Conservation (phyloP, 2,113 vertebrate genomes). For the Puma concolor region DNA sequence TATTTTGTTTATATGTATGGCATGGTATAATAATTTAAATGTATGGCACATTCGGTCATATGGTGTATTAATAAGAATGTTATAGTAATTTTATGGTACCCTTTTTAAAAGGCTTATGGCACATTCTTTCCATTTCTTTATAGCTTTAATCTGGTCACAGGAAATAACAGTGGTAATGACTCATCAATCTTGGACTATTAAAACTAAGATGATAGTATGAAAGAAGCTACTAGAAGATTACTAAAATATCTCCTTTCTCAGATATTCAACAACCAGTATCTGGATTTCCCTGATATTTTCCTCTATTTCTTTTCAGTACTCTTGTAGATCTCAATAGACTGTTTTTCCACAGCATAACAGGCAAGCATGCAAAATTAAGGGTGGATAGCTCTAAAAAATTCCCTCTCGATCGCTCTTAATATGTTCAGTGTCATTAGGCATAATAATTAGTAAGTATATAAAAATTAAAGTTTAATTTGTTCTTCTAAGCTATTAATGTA, state of each 20-base stretch:
- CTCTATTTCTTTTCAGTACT: constrained; percentile 85
- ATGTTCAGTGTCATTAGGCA: neutral
- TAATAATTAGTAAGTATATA: neutral
- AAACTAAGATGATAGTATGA: neutral
- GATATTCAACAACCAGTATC: constrained; percentile 82
- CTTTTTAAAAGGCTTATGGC: neutral
- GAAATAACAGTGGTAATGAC: neutral
- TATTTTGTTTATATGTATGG: neutral
- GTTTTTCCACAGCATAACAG: constrained; percentile 36
- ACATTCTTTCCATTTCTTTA: neutral
- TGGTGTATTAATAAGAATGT: neutral
- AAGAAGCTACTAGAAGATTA: constrained; percentile 42
- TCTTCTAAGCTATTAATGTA: neutral
- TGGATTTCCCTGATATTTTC: constrained; percentile 85
- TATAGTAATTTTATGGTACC: neutral
- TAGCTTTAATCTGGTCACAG: neutral
- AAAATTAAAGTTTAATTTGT: neutral
- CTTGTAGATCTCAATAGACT: constrained; percentile 64
- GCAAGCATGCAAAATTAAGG: constrained; percentile 66
- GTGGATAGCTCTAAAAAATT: constrained; percentile 7
- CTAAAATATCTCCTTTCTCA: constrained; percentile 86
- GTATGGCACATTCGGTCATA: neutral
- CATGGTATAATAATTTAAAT: neutral
- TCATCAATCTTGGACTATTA: neutral
- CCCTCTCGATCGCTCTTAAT: neutral